Base-by-base conservation (phyloP, 2,797 vertebrate species). In the Falco rusticolus region DNA sequence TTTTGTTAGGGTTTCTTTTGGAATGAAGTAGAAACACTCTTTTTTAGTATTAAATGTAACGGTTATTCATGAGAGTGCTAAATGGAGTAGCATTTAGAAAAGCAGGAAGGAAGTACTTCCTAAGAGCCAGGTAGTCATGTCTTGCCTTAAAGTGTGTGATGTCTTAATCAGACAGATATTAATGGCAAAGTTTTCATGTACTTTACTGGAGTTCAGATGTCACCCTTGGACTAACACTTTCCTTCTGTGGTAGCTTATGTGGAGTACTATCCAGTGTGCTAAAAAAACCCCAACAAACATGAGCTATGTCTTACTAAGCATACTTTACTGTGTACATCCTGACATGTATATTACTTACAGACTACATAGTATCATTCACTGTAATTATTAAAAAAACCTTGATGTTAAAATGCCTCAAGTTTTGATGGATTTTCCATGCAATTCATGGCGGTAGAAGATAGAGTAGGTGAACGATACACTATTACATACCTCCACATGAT, bases 261-360 rank as follows among this genome's bases (percentile, higher is more conserved):
- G 29, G 17, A 64, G 5, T 69, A 37, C 14, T 79, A 48, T 43
- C 63, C 39, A 60, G 11, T 21, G 16, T 59, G 18, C 45, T 81
- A 37, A 60, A 72, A 69, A 41, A 10, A 0, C 0, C 1, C 2
- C 5, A 72, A 8, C 4, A 74, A 50, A 25, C 7, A 24, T 7
- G 26, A 91, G 26, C 18, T 60, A 11, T 61, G 24, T 75, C 29
- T 48, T 69, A 45, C 31, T 51, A 83, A 60, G 2, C 15, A 26
- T 64, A 24, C 34, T 86, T 48, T 75, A 39, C 2, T 69, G 29
- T 80, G 5, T 59, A 6, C 25, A 4, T 80, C 26, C n/a, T 82
- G 51, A n/a, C 13, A 8, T 59, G 41, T 0, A 0, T 57, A 11
- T 76, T 92, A 25, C 43, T 74, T 64, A 9, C 5, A 84, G 48